These are phyloP conservation scores for Acanthosepion lycidas DNA, from an alignment of 2,888 invertebrate species.

Conservation along the genomic window DNA sequence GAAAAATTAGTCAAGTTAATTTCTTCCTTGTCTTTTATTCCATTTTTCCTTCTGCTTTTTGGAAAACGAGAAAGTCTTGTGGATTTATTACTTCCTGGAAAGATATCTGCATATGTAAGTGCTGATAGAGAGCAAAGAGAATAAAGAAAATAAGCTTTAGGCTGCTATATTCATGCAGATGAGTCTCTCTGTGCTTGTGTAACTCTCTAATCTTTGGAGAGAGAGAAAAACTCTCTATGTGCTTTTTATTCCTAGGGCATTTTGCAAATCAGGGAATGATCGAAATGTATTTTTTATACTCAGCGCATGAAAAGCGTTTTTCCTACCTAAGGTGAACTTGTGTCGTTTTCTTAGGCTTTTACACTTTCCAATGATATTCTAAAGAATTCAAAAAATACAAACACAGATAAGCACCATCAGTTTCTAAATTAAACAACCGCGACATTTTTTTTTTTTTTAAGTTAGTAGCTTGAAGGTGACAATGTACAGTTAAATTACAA, in stretches of 20 bases:
- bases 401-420: no score
- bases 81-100: conserved; percentile 33
- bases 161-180: background rate
- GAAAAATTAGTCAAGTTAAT: background rate
- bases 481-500: conserved; percentile 33
- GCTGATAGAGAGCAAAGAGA: background rate
- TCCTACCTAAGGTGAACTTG: background rate
- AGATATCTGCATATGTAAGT: conserved; percentile 33
- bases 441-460: background rate
- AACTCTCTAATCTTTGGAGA: conserved; percentile 33
- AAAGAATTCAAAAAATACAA: background rate
- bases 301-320: background rate
- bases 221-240: background rate
- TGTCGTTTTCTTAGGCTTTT: background rate
- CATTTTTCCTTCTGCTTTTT: background rate
- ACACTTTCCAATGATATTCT: background rate
- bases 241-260: conserved; percentile 14
- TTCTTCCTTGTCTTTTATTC: background rate
- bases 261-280: conserved; percentile 33
- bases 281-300: background rate
- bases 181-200: background rate
- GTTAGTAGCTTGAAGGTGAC: background rate
- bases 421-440: background rate
- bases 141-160: background rate
- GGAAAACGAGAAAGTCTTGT: background rate